Evolutionary conservation across 2,113 vertebrate genomes (phyloP), one percentile per base, ranked within the genome.

Genomic region (Petrocephalus zakoni): DNA sequence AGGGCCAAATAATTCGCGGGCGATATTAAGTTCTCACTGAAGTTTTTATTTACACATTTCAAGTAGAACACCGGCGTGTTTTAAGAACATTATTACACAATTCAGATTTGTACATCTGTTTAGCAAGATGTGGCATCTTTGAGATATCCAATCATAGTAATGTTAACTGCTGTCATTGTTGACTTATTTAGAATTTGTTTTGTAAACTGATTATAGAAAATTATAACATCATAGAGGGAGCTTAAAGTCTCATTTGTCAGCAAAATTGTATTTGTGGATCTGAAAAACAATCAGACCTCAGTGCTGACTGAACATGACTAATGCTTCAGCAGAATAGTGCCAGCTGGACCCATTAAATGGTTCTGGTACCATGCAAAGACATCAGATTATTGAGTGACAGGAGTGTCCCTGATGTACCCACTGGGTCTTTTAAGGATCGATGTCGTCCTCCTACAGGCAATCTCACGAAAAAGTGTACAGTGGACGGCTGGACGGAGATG

Each of bases 401-500:
- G 2, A 17, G 84, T 86, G 13, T 17, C 25, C 17, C 21, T 10
- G 51, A 56, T 85, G 84, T 51, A 10, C 1, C 52, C 19, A 4
- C 11, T 22, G 29, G 2, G 29, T 15, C 22, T 21, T 55, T 10
- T 58, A 37, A 29, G 52, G 11, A 37, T n/a, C 37, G 29, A n/a
- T 64, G 21, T 17, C 78, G 89, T 86, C 88, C 90, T 13, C 19
- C 22, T 22, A 53, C 90, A 99, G 98, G 96, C 56, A 98, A 98
- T 0, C 94, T 99, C 92, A 97, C 96, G 87, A 97, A 97, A 92
- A 96, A 92, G 89, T 99, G 98, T 87, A 97, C 96, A 0, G 93
- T 87, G 0, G 90, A 95, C 0, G 98, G 98, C 86, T 99, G 98
- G 98, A 94, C 95, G 0, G 88, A 93, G 0, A 92, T 97, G 89